Evolutionary conservation across 2,113 vertebrate species (phyloP), one percentile per base, ranked within the genome.

Genomic region (Morone saxatilis): DNA sequence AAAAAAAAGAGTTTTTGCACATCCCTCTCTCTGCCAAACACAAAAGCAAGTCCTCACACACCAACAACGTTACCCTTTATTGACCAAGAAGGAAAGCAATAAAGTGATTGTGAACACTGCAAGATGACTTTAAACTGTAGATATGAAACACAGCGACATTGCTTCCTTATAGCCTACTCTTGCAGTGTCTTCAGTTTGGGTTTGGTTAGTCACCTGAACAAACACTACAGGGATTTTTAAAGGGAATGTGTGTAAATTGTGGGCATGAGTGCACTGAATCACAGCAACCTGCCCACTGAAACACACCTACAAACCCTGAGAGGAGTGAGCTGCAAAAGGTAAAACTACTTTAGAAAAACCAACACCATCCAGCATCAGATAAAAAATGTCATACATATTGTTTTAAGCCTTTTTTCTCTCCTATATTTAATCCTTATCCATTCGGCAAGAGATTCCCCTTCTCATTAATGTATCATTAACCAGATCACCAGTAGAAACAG

Each of bases 281-380:
- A 66, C 57, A 78, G 45, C 69, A 78, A 75, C 62, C 47, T 76
- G 20, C 69, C 69, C 69, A 78, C 62, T 20, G 13, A 31, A 67
- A 76, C 6, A 78, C 76, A 84, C 45, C 48, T 51, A 51, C 60
- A 50, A 80, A 71, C 70, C 53, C 43, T 53, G 56, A 60, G 63
- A 45, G n/a, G 47, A 54, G 45, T 13, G 63, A 70, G 67, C 50
- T 4, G 25, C 16, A 65, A 12, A 68, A 43, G 51, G 6, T 36
- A 43, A 71, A 41, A 65, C 22, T 4, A 5, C 19, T 65, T 56
- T 5, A 80, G 1, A 17, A 22, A 51, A 68, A 60, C 4, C 1
- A n/a, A 19, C 20, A 45, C 31, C 48, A 45, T 19, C 1, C 12
- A 56, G 10, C 25, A 73, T 16, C 11, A 60, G 5, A 63, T 20